Evolutionary conservation across 2,888 invertebrate genomes (phyloP).

Genomic region (Eulithis prunata): DNA sequence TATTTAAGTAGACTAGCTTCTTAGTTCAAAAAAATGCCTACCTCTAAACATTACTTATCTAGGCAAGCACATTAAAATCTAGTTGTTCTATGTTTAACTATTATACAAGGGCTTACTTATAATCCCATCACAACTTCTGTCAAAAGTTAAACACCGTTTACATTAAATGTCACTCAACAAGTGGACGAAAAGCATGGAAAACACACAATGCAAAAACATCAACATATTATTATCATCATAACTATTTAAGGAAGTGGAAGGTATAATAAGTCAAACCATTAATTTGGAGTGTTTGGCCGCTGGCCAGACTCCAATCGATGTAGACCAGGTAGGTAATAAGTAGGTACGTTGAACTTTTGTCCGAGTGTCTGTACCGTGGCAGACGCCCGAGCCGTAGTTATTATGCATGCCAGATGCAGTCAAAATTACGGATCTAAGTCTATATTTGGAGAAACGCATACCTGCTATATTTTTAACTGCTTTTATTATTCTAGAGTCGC

Average conservation of each 20-base stretch:
- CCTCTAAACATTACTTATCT: too few species aligned
- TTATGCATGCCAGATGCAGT: slow-evolving; percentile 19
- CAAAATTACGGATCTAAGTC: slow-evolving; percentile 3
- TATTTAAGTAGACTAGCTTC: too few species aligned
- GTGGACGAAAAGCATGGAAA: slow-evolving; percentile 10
- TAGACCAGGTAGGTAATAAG: slow-evolving; percentile 51
- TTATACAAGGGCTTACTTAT: too few species aligned
- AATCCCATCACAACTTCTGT: too few species aligned
- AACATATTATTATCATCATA: slow-evolving; percentile 8
- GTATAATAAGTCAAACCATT: slow-evolving; percentile 66
- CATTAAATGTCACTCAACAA: slow-evolving; percentile 1
- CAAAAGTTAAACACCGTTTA: too few species aligned
- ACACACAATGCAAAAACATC: slow-evolving; percentile 26
- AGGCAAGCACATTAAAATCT: too few species aligned
- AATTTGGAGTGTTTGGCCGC: slow-evolving; percentile 75
- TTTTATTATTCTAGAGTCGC: too few species aligned
- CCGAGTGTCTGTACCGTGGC: slow-evolving; percentile 46
- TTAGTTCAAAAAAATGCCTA: too few species aligned
- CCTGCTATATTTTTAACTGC: neutral
- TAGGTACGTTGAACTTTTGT: slow-evolving; percentile 71
- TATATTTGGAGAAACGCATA: slow-evolving; percentile 7
- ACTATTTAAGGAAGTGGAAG: slow-evolving; percentile 68
- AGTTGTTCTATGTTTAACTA: too few species aligned
- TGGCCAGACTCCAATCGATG: slow-evolving; percentile 67
- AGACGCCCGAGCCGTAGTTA: slow-evolving; percentile 19